phyloP scores from a whole-genome alignment of 2,888 invertebrate genomes.

The Ophonus ardosiacus region DNA sequence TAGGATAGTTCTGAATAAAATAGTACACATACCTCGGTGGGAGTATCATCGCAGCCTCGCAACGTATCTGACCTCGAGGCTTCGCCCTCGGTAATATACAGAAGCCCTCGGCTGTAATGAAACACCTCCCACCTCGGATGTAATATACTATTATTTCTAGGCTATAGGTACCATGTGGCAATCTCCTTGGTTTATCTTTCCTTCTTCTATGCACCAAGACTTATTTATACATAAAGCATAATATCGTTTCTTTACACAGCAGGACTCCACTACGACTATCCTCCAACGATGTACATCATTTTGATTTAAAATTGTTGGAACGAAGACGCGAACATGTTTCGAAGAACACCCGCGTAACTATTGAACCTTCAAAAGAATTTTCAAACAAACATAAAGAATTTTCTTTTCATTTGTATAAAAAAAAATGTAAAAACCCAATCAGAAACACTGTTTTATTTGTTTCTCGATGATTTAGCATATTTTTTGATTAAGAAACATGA shows the following conservation, averaged over 20 bases:
- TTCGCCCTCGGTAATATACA: too few relatives aligned
- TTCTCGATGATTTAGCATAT: neutral
- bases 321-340: slow-evolving; percentile 4
- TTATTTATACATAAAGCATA: slow-evolving; percentile 61
- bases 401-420: neutral
- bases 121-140: too few relatives aligned
- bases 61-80: too few relatives aligned
- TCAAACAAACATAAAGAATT: too few relatives aligned
- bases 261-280: slow-evolving; percentile 14
- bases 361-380: too few relatives aligned
- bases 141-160: too few relatives aligned
- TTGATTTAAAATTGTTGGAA: slow-evolving; percentile 48
- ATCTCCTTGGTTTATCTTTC: neutral
- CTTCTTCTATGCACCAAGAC: slow-evolving; percentile 13
- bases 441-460: neutral
- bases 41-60: too few relatives aligned
- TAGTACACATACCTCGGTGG: too few relatives aligned
- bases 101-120: too few relatives aligned
- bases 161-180: neutral
- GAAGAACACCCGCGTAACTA: neutral
- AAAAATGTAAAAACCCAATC: neutral
- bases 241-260: slow-evolving; percentile 48
- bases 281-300: slow-evolving; percentile 51
- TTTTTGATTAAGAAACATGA: neutral
- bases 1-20: too few relatives aligned